phyloP scores from a whole-genome alignment of 2,797 vertebrate genomes.

The Poeciliopsis presidionis region DNA sequence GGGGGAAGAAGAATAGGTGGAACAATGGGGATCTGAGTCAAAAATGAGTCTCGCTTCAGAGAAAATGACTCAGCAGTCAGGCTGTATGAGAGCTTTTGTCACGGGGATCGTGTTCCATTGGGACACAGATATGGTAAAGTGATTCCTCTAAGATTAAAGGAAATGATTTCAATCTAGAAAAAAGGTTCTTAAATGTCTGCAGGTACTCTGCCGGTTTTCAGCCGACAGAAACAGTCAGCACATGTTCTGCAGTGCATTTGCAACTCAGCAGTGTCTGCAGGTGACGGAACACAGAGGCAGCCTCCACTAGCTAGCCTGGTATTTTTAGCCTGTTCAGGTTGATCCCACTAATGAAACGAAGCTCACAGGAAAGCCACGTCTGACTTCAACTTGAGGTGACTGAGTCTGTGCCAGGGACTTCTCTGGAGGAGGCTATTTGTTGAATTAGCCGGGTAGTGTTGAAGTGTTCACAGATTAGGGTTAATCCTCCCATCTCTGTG shows the following conservation, averaged over 20 bases:
- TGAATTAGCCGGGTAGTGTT: conserved; percentile 73
- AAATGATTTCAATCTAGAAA: not conserved
- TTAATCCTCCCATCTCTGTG: conserved; percentile 70
- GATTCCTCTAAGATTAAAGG: not conserved
- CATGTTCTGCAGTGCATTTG: not conserved
- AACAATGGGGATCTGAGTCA: not conserved
- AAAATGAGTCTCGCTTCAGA: not conserved
- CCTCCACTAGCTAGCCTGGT: conserved; percentile 20
- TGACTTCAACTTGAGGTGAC: conserved; percentile 30
- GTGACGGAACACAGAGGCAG: not conserved
- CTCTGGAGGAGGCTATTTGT: conserved; percentile 62
- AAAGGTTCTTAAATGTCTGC: not conserved
- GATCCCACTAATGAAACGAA: conserved; percentile 63
- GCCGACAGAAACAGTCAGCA: not conserved
- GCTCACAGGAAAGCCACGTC: conserved; percentile 46
- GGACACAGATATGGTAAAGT: not conserved
- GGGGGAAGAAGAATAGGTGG: not conserved
- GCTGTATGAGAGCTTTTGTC: not conserved
- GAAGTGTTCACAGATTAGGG: conserved; percentile 73
- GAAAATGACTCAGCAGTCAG: not conserved
- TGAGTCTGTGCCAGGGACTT: conserved; percentile 9
- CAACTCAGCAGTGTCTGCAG: not conserved
- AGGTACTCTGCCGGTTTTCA: not conserved
- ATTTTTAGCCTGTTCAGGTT: conserved; percentile 65
- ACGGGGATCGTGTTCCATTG: not conserved